phyloP scores from a whole-genome alignment of 2,113 vertebrate genomes.

The Pterocles gutturalis region DNA sequence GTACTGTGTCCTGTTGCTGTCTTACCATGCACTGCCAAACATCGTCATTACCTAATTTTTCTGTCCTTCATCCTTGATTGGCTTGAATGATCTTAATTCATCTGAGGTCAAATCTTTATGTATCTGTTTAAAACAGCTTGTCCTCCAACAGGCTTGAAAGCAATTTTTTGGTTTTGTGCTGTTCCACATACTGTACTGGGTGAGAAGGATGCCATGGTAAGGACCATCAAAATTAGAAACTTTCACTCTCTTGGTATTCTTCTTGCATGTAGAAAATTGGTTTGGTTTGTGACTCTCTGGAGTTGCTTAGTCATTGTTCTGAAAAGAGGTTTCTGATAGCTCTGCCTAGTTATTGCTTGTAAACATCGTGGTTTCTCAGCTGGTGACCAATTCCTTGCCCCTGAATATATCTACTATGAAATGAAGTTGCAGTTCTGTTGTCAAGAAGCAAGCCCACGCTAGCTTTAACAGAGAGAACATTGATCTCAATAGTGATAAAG shows the following conservation, averaged over 20 bases:
- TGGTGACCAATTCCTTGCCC: neutral
- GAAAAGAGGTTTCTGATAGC: neutral
- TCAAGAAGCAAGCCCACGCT: neutral
- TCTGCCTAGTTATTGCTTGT: neutral
- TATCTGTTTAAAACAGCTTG: neutral
- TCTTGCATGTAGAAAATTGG: neutral
- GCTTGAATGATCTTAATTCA: neutral
- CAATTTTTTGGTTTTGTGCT: neutral
- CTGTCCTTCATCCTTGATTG: neutral
- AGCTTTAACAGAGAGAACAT: neutral
- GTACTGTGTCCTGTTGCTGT: neutral
- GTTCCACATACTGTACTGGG: neutral
- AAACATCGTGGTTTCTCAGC: neutral
- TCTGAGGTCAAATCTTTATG: neutral
- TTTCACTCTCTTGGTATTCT: neutral
- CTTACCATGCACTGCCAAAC: neutral
- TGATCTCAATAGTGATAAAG: neutral
- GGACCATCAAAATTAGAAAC: neutral
- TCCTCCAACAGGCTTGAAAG: neutral
- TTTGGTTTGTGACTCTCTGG: neutral
- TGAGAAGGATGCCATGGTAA: neutral
- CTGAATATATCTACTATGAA: rapidly evolving
- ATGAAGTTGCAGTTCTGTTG: neutral
- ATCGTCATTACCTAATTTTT: neutral
- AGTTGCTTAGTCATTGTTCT: neutral